Percentiles rank a stretch among this genome's conserved stretches.
Evolutionary conservation across 2,797 vertebrate species (phyloP).

Genomic region (Delichon dasypus): DNA sequence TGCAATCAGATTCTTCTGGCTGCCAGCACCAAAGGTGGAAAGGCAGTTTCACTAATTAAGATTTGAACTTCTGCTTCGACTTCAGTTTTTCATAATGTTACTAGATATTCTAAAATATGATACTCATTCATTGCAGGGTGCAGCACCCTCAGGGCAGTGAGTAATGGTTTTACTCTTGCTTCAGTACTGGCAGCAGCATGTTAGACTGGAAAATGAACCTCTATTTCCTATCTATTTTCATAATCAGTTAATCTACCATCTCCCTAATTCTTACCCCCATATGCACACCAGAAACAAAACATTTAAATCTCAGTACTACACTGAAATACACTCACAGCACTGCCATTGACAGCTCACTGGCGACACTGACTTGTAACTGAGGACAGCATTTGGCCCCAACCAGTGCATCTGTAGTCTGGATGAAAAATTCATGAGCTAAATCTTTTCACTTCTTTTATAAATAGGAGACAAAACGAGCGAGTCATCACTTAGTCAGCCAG

Average conservation of each 20-base stretch:
- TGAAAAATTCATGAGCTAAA: slow-evolving; percentile 28
- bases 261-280: slow-evolving; percentile 18
- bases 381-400: neutral
- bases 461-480: slow-evolving; percentile 2
- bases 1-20: neutral
- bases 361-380: neutral
- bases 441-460: slow-evolving; percentile 33
- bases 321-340: neutral
- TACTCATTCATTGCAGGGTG: slow-evolving; percentile 38
- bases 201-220: slow-evolving; percentile 56
- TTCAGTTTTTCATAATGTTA: slow-evolving; percentile 36
- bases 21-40: neutral
- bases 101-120: slow-evolving; percentile 34
- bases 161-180: slow-evolving; percentile 58
- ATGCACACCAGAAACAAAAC: slow-evolving; percentile 18
- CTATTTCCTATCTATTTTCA: slow-evolving; percentile 58
- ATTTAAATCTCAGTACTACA: neutral
- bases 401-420: neutral
- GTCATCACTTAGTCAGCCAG: neutral
- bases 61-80: neutral
- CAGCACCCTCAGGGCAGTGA: slow-evolving; percentile 58
- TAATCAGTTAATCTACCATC: slow-evolving; percentile 49
- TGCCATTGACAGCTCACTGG: neutral
- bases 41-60: slow-evolving; percentile 56
- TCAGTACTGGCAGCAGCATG: slow-evolving; percentile 57